Percentiles rank a stretch among this genome's conserved stretches.
These are phyloP conservation scores for Pipistrellus pygmaeus DNA, from an alignment of 2,797 vertebrate species.

Conservation along the genomic window DNA sequence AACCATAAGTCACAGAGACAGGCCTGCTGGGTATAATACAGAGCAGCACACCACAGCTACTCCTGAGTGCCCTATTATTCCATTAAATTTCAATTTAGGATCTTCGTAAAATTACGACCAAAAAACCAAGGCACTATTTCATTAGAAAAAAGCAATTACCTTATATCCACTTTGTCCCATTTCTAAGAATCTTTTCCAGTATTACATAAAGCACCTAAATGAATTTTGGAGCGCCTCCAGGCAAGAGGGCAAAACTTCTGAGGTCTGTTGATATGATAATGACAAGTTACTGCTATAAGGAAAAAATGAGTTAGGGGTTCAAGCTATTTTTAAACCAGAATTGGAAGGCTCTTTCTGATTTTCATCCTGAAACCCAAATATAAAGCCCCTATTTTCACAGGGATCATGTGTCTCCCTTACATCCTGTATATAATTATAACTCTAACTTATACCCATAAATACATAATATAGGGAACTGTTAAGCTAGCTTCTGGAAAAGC, in stretches of 20 bases:
- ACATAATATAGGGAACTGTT: not conserved
- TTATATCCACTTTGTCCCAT: slow-evolving; percentile 76
- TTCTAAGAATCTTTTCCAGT: slow-evolving; percentile 78
- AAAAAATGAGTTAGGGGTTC: slow-evolving; percentile 29
- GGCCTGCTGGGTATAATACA: not conserved
- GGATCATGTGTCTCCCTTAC: not conserved
- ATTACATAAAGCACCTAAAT: slow-evolving; percentile 69
- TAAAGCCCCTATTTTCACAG: not conserved
- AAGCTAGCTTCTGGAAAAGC: slow-evolving; percentile 1
- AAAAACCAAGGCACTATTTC: slow-evolving; percentile 62
- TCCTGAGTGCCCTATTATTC: slow-evolving; percentile 65
- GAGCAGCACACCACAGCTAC: not conserved
- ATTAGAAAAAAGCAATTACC: slow-evolving; percentile 70
- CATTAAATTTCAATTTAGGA: slow-evolving; percentile 75
- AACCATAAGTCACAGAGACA: not conserved
- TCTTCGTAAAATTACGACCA: slow-evolving; percentile 64
- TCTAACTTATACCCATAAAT: not conserved
- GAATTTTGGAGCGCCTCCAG: slow-evolving; percentile 56
- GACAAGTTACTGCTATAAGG: not conserved
- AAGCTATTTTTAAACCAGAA: slow-evolving; percentile 39
- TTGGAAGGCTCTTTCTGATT: slow-evolving; percentile 33
- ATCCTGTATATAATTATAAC: slow-evolving; percentile 23
- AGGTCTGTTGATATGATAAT: slow-evolving; percentile 45
- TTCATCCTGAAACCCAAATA: slow-evolving; percentile 2
- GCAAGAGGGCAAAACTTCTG: slow-evolving; percentile 12